Conservation (phyloP, 2,888 invertebrate species). For the Gordius sp. region DNA sequence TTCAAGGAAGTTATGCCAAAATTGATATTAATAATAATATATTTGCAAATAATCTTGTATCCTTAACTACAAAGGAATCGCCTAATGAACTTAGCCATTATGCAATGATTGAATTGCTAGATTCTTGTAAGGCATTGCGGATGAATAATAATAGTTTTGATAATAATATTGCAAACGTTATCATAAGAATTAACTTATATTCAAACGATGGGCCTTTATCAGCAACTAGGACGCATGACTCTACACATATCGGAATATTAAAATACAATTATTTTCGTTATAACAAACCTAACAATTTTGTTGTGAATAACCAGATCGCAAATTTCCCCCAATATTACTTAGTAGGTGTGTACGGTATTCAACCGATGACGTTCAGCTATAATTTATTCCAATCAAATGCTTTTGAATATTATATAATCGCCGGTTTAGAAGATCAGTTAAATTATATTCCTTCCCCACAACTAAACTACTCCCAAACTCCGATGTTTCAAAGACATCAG, state of each 20-base stretch:
- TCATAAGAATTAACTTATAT: neutral
- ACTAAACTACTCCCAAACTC: neutral
- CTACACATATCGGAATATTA: no score
- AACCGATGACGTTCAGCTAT: neutral
- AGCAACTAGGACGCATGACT: no score
- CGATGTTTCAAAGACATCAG: neutral
- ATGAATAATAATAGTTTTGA: constrained; percentile 1
- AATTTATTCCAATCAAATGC: neutral
- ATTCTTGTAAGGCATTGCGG: neutral
- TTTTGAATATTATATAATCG: neutral
- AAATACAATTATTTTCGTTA: constrained; percentile 8
- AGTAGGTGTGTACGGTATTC: neutral
- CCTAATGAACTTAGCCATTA: no score
- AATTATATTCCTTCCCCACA: neutral
- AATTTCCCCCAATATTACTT: neutral
- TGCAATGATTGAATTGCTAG: neutral
- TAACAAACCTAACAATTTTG: neutral
- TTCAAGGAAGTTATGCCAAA: neutral
- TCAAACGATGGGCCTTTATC: neutral
- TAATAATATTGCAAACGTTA: neutral
- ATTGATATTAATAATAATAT: neutral
- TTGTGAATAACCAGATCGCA: neutral
- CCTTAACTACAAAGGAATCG: no score
- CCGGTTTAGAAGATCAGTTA: neutral
- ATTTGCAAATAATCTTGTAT: neutral